A percentile compares a stretch with the other conserved stretches of the same genome.
These are phyloP conservation scores for Ceuthmochares aereus DNA, from an alignment of 2,113 vertebrate species.

Conservation along the genomic window DNA sequence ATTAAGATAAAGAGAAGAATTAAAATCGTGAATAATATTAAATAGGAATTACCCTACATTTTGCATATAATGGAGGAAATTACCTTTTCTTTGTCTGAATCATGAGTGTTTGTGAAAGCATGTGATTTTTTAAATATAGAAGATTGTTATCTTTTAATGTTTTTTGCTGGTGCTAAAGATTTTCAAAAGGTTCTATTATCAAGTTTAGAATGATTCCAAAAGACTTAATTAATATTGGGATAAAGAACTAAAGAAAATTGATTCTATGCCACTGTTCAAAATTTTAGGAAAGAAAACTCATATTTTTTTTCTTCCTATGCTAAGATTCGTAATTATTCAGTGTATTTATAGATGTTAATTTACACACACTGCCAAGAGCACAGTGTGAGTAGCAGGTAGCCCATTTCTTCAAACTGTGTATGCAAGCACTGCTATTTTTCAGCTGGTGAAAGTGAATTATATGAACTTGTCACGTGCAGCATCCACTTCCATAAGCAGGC, in stretches of 20 bases:
- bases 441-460: not conserved
- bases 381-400: not conserved
- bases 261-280: not conserved
- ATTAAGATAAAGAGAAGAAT: not conserved
- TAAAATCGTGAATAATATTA: not conserved
- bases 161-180: not conserved
- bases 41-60: not conserved
- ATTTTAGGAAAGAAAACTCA: not conserved
- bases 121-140: not conserved
- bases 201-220: not conserved
- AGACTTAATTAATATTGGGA: not conserved
- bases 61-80: not conserved
- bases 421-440: not conserved
- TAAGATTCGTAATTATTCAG: not conserved
- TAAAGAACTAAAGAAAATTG: not conserved
- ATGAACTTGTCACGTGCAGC: not conserved
- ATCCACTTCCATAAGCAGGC: not conserved
- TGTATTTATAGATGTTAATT: not conserved
- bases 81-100: not conserved
- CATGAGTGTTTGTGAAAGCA: not conserved
- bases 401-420: not conserved
- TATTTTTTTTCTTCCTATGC: not conserved
- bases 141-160: constrained; percentile 24
- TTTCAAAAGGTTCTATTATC: not conserved
- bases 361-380: not conserved